Evolutionary conservation across 1,140 invertebrate species (phyloP).

Genomic region (Plutomurus gul): DNA sequence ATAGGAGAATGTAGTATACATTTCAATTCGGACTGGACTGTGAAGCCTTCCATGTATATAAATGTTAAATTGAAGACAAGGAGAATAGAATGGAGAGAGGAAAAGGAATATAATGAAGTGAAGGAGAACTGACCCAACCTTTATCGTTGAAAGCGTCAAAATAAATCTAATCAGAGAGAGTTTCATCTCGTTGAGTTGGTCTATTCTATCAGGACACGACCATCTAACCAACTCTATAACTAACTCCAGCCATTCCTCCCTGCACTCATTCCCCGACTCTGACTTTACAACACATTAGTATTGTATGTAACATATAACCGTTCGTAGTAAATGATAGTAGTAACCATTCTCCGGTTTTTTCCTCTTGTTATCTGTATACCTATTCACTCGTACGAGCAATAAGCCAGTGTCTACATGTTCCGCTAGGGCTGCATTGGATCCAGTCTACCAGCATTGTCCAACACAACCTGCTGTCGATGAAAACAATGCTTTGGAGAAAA

Average conservation of each 20-base stretch:
- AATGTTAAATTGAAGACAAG: not conserved
- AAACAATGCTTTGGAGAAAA: slow-evolving; percentile 36
- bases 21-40: too few relatives aligned
- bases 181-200: slow-evolving; percentile 10
- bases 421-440: too few relatives aligned
- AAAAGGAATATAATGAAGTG: not conserved
- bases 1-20: too few relatives aligned
- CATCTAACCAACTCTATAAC: not conserved
- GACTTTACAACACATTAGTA: not conserved
- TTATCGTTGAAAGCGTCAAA: slow-evolving; percentile 26
- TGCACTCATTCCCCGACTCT: not conserved
- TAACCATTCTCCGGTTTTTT: too few relatives aligned
- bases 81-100: not conserved
- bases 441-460: not conserved
- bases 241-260: not conserved
- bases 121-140: slow-evolving; percentile 16
- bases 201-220: slow-evolving; percentile 10
- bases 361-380: too few relatives aligned
- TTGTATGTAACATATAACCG: too few relatives aligned
- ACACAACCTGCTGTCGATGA: slow-evolving; percentile 20
- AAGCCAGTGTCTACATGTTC: too few relatives aligned
- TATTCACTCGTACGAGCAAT: too few relatives aligned
- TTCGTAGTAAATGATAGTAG: too few relatives aligned
- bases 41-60: not conserved
- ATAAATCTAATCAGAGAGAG: slow-evolving; percentile 21